Percentiles rank a stretch among this genome's conserved stretches.
Conservation (phyloP, 2,888 invertebrate genomes). For the Nezara viridula region DNA sequence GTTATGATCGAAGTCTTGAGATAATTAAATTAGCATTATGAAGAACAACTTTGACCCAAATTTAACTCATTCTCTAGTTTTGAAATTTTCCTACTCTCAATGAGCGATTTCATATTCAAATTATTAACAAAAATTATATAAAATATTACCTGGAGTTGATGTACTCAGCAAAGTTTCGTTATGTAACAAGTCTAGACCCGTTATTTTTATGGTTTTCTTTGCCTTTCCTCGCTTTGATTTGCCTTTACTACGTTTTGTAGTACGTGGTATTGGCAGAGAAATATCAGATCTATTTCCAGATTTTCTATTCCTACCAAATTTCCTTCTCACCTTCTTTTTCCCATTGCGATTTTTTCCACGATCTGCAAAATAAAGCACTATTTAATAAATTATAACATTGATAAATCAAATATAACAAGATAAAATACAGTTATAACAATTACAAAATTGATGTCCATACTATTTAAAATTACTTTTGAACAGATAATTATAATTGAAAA, state of each 20-base stretch:
- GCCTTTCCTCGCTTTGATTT: slow-evolving; percentile 72
- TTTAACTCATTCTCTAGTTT: too few relatives aligned
- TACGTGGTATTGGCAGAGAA: slow-evolving; percentile 57
- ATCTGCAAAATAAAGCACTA: slow-evolving; percentile 61
- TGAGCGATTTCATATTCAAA: background rate
- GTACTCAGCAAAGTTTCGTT: slow-evolving; percentile 91
- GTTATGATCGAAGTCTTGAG: too few relatives aligned
- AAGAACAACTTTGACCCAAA: too few relatives aligned
- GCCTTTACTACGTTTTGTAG: slow-evolving; percentile 65
- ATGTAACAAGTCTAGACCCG: slow-evolving; percentile 89
- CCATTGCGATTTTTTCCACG: slow-evolving; percentile 68
- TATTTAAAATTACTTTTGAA: background rate
- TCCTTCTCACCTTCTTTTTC: slow-evolving; percentile 71
- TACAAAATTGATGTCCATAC: background rate
- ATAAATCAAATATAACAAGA: too few relatives aligned
- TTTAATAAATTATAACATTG: background rate
- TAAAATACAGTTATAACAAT: background rate
- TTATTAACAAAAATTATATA: background rate
- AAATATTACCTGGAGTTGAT: slow-evolving; percentile 76
- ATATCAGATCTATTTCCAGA: slow-evolving; percentile 59
- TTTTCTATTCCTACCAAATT: slow-evolving; percentile 71
- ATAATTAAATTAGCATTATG: too few relatives aligned
- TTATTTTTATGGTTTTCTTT: slow-evolving; percentile 82
- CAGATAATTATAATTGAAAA: too few relatives aligned
- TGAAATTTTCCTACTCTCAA: too few relatives aligned